Conservation (phyloP, 2,797 vertebrate species). For the Adelosebastes latens region DNA sequence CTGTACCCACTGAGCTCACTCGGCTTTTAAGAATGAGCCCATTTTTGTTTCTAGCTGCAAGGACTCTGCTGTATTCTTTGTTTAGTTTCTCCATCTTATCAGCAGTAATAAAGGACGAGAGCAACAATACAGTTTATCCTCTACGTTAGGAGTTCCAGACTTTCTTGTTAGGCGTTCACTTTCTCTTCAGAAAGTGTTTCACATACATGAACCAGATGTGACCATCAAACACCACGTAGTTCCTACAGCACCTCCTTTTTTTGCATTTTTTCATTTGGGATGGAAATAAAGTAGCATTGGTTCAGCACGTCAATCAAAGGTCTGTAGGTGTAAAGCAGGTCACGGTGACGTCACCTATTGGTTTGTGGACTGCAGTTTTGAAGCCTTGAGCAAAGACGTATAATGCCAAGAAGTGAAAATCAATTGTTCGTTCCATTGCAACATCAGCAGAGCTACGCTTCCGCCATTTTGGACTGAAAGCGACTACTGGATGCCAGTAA, state of each 20-base stretch:
- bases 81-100: conserved; percentile 30
- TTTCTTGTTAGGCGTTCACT: neutral
- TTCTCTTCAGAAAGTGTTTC: conserved; percentile 65
- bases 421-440: too few species aligned
- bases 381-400: too few species aligned
- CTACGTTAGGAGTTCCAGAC: neutral
- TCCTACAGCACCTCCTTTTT: conserved; percentile 84
- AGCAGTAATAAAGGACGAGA: conserved; percentile 11
- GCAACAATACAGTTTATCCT: neutral
- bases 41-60: conserved; percentile 12
- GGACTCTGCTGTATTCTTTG: neutral
- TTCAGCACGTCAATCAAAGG: conserved; percentile 73
- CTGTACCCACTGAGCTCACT: conserved; percentile 8
- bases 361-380: too few species aligned
- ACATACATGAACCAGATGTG: conserved; percentile 87
- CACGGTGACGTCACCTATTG: too few species aligned
- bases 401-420: too few species aligned
- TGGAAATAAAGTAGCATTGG: conserved; percentile 84
- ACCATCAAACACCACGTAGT: conserved; percentile 84
- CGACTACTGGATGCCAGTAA: too few species aligned
- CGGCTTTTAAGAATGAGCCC: conserved; percentile 6
- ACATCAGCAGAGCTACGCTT: too few species aligned
- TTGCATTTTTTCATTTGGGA: conserved; percentile 88
- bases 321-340: neutral
- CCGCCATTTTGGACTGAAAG: too few species aligned